Evolutionary conservation across 1,140 invertebrate genomes (phyloP).

Genomic region (Tetragnatha versicolor): DNA sequence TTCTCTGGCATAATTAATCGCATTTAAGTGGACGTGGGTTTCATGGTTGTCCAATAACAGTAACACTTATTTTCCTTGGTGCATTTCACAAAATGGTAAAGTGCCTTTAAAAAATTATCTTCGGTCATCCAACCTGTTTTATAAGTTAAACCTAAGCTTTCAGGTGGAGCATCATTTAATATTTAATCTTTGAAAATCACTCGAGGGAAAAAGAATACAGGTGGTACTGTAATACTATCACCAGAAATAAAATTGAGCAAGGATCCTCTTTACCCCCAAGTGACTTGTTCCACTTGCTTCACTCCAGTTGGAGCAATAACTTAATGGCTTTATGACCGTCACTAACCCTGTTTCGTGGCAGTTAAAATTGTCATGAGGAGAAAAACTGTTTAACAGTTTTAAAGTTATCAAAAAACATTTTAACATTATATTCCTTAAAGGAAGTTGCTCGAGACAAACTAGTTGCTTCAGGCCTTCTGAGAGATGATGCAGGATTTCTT

Average conservation of each 20-base stretch:
- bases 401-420: no score
- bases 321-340: not conserved
- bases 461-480: no score
- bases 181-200: conserved; percentile 58
- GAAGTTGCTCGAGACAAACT: no score
- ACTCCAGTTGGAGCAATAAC: conserved; percentile 29
- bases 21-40: not conserved
- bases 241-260: conserved; percentile 23
- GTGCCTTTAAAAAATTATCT: conserved; percentile 60
- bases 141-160: conserved; percentile 62
- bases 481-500: no score
- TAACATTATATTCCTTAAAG: no score
- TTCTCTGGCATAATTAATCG: not conserved
- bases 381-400: no score
- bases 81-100: not conserved
- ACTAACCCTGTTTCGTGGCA: not conserved
- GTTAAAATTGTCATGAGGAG: not conserved
- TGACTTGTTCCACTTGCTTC: conserved; percentile 30
- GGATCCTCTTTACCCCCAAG: conserved; percentile 3
- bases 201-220: conserved; percentile 54
- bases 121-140: conserved; percentile 65
- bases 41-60: not conserved
- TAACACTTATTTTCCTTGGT: not conserved
- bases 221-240: conserved; percentile 47
- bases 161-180: conserved; percentile 61